Conservation (phyloP, 64 coral and sea anemone genomes). For the Astreopora myriophthalma region DNA sequence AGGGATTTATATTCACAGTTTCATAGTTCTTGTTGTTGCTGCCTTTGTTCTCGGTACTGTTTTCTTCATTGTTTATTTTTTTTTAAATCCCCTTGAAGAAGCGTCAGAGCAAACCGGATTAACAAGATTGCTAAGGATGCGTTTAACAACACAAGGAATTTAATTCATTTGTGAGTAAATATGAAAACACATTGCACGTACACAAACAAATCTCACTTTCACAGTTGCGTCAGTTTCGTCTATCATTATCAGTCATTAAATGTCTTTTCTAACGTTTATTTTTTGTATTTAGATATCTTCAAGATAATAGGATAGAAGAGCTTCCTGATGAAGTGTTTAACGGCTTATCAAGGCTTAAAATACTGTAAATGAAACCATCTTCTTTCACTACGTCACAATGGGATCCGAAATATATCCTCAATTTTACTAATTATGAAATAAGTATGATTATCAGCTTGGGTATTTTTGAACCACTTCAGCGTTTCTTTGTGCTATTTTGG, state of each 20-base stretch:
- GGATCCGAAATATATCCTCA: not conserved
- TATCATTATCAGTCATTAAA: not conserved
- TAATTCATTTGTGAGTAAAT: not conserved
- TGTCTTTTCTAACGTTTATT: not conserved
- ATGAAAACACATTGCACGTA: too few species aligned
- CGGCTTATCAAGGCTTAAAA: slow-evolving; percentile 7
- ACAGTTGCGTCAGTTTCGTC: too few species aligned
- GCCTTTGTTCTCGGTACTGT: not conserved
- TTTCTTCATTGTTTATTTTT: not conserved
- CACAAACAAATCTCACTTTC: too few species aligned
- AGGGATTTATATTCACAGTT: too few species aligned
- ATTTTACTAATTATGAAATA: not conserved
- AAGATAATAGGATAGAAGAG: not conserved
- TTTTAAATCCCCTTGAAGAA: not conserved
- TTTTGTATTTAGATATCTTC: slow-evolving; percentile 13
- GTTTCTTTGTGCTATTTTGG: too few species aligned
- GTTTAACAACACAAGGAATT: not conserved
- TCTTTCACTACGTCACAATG: too few species aligned
- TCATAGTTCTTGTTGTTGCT: not conserved
- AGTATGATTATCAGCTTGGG: too few species aligned
- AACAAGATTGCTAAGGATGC: slow-evolving; percentile 4
- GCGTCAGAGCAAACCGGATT: slow-evolving; percentile 10
- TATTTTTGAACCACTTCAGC: too few species aligned
- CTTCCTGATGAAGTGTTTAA: not conserved
- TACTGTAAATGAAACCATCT: not conserved